phyloP scores from a whole-genome alignment of 37 sponge, comb jelly and placozoan species.

The Eunapius fragilis region DNA sequence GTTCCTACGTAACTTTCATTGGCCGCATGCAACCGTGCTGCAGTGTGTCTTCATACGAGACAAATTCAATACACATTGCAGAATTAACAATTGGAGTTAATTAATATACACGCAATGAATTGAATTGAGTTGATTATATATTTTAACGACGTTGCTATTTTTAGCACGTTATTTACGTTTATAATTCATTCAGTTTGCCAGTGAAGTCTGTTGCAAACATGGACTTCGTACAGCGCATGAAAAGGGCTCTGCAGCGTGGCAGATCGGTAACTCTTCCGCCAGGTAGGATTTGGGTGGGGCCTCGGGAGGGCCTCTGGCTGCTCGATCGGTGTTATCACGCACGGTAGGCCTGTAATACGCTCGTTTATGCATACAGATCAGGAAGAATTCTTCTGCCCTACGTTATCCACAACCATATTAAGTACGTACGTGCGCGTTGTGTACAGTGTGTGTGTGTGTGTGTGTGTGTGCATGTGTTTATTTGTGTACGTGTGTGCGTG shows the following conservation, averaged over 20 bases:
- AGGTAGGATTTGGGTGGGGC: slow-evolving; percentile 26
- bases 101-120: too few species aligned
- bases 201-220: slow-evolving; percentile 13
- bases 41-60: too few species aligned
- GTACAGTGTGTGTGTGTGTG: background rate
- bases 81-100: too few species aligned
- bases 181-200: too few species aligned
- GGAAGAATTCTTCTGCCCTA: slow-evolving; percentile 71
- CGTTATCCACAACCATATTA: slow-evolving; percentile 83
- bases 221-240: slow-evolving; percentile 72
- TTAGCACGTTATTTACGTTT: too few species aligned
- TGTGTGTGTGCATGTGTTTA: background rate
- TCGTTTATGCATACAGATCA: slow-evolving; percentile 37
- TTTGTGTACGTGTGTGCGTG: background rate
- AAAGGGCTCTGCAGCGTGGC: slow-evolving; percentile 70
- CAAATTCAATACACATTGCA: too few species aligned
- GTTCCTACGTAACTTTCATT: too few species aligned
- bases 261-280: slow-evolving; percentile 83
- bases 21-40: too few species aligned
- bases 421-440: slow-evolving; percentile 17
- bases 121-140: too few species aligned
- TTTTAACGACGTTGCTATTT: too few species aligned
- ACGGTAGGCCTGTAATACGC: too few species aligned
- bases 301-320: background rate
- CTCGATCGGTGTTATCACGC: background rate